Base-by-base conservation (phyloP, 2,797 vertebrate species). In the Rhinichthys osculus region DNA sequence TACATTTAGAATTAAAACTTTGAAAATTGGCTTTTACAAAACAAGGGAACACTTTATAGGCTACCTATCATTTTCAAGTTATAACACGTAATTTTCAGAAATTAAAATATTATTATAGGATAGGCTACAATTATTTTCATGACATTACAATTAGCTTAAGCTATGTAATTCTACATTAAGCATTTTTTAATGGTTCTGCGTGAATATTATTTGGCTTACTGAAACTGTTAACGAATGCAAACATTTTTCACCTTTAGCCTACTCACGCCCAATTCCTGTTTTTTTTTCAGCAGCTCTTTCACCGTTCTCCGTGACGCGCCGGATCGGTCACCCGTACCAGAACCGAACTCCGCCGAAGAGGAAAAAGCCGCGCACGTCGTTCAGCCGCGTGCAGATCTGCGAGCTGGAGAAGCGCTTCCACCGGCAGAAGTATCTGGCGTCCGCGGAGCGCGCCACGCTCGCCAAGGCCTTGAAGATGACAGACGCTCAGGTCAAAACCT, bases 381-480 rank as follows among this genome's bases (percentile, higher is more conserved):
- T 98, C 94, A 96, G 96, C 78, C 96, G 98, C 5, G 96, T 97
- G 87, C 98, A 99, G 96, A 98, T 99, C 95, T 98, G 98, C 1
- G 98, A 99, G 95, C 95, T 99, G 93, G 98, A 99, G 94, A 97
- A 98, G 64, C 97, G 98, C 21, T 99, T 99, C 88, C 96, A 98
- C 87, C 94, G 97, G 9, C 98, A 99, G 95, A 99, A 99, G 90
- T 99, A 99, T 91, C 93, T 99, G 95, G 98, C 98, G 0, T 99
- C 98, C 0, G 97, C 97, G 0, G 98, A 98, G 91, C 93, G 97
- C 0, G 97, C 97, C 74, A 95, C 97, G 0, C 92, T 98, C 91
- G 97, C 98, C 89, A 98, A 99, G 88, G 96, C 97, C 62, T 94
- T 99, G 87, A 97, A 97, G 92, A 99, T 99, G 98, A 99, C 97